Evolutionary conservation across 2,888 invertebrate genomes (phyloP).

Genomic region (Melinopterus prodromus): DNA sequence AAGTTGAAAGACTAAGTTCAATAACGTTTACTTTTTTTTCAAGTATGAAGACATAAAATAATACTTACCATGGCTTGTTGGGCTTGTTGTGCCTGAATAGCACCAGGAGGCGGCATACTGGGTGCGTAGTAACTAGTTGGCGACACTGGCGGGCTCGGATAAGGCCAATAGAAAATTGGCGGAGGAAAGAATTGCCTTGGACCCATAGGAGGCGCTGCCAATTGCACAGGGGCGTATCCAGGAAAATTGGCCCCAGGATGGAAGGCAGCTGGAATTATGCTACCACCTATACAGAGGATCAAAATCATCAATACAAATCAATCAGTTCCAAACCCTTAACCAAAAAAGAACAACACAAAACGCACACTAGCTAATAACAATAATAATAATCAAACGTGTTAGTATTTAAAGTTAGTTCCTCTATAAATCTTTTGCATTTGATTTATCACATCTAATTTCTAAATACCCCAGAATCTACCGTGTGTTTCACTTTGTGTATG

Average conservation of each 20-base stretch:
- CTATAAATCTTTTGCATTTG: background rate
- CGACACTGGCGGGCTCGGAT: constrained; percentile 93
- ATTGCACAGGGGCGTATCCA: constrained; percentile 56
- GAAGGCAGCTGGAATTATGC: constrained; percentile 64
- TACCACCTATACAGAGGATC: constrained; percentile 63
- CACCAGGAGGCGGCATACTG: constrained; percentile 62
- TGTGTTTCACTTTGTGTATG: background rate
- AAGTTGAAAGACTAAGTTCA: too few species aligned
- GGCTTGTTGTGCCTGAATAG: constrained; percentile 55
- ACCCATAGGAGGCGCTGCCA: constrained; percentile 58
- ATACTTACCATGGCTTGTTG: constrained; percentile 55
- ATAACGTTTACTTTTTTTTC: too few species aligned
- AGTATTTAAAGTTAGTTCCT: constrained; percentile 19
- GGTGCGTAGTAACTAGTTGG: constrained; percentile 87
- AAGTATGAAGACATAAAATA: too few species aligned
- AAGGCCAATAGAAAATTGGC: constrained; percentile 89
- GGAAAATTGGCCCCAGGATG: constrained; percentile 57
- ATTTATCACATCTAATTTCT: background rate
- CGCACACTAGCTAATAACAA: background rate
- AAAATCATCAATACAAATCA: constrained; percentile 10
- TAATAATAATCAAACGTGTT: background rate
- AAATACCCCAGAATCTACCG: background rate
- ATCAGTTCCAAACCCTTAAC: constrained; percentile 10
- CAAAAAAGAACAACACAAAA: constrained; percentile 17
- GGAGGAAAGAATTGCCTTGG: constrained; percentile 66